Conservation (phyloP, 2,113 vertebrate genomes). For the Monarcha castaneiventris region DNA sequence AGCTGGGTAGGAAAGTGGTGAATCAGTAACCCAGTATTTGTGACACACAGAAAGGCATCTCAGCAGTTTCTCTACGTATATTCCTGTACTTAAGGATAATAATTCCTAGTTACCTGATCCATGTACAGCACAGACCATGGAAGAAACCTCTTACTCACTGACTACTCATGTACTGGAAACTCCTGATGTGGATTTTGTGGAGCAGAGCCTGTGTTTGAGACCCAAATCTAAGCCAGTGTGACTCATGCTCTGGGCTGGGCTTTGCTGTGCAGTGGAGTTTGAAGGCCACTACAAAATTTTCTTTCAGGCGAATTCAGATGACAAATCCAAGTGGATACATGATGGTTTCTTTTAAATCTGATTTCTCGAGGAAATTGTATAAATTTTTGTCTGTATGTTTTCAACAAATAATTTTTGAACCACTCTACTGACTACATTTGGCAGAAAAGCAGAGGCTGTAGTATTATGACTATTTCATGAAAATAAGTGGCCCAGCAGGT, state of each 20-base stretch:
- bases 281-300: neutral
- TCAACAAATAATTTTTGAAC: neutral
- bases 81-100: neutral
- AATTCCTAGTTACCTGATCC: neutral
- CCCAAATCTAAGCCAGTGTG: neutral
- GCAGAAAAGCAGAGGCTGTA: neutral
- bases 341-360: neutral
- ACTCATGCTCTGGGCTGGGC: neutral
- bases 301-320: neutral
- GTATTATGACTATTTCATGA: neutral
- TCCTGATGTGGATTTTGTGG: neutral
- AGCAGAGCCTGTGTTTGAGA: neutral
- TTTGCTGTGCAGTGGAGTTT: neutral
- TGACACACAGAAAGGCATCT: neutral
- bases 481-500: neutral
- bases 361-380: neutral
- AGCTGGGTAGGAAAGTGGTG: neutral
- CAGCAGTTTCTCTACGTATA: neutral
- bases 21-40: neutral
- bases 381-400: neutral
- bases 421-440: neutral
- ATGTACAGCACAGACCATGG: neutral
- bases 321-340: neutral
- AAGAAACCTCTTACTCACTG: neutral
- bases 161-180: rapidly evolving